These are phyloP conservation scores for Ophioninae sp. DNA, from an alignment of 2,888 invertebrate genomes.

Conservation along the genomic window DNA sequence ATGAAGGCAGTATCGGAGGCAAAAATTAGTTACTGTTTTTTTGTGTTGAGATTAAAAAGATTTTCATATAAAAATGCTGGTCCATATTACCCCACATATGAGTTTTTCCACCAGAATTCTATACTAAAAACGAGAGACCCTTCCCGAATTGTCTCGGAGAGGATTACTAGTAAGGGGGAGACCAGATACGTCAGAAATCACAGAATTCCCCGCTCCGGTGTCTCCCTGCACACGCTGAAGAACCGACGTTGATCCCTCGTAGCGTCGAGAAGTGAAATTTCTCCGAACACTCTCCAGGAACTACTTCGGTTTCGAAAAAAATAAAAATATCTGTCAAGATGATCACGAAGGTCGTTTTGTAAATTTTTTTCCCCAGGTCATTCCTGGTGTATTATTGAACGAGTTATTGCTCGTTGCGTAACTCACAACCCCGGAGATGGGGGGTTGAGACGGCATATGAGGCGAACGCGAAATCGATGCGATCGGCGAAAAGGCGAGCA, in stretches of 20 bases:
- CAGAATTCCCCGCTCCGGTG: conserved; percentile 7
- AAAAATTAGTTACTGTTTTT: no score
- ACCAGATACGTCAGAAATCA: conserved; percentile 22
- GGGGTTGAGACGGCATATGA: not conserved
- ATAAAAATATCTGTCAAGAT: not conserved
- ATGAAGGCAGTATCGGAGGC: no score
- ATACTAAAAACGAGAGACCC: not conserved
- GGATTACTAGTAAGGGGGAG: conserved; percentile 36
- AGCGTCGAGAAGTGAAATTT: conserved; percentile 59
- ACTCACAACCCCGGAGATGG: not conserved
- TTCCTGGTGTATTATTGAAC: not conserved
- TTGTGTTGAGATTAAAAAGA: no score
- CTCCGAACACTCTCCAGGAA: conserved; percentile 14
- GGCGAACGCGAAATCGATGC: conserved; percentile 39
- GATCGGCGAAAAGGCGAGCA: conserved; percentile 37
- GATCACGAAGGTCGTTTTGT: not conserved
- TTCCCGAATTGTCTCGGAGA: conserved; percentile 10
- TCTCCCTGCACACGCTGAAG: conserved; percentile 64
- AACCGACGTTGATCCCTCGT: conserved; percentile 61
- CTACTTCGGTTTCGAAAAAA: no score
- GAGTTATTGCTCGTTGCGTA: conserved; percentile 36
- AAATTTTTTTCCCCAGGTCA: not conserved
- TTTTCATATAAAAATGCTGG: no score
- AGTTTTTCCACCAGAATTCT: not conserved
- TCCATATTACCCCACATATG: no score